These are phyloP conservation scores for Thymelicus acteon DNA, from an alignment of 2,888 invertebrate species.

Conservation along the genomic window DNA sequence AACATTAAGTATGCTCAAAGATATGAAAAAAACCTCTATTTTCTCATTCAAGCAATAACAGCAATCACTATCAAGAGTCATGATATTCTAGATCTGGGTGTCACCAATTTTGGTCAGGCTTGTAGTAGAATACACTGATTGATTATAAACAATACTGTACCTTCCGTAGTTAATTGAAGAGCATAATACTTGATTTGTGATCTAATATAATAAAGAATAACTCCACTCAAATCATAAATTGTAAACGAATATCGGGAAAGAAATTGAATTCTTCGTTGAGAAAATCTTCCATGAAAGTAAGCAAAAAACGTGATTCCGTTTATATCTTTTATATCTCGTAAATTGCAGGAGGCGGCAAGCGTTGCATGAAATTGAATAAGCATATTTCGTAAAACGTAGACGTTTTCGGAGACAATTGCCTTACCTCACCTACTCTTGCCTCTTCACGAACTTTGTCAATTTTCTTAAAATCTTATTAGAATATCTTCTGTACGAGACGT, in stretches of 20 bases:
- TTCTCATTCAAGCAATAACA: too few species aligned
- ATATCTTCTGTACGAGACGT: slow-evolving; percentile 60
- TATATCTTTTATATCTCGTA: slow-evolving; percentile 85
- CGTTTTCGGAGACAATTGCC: slow-evolving; percentile 85
- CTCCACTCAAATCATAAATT: slow-evolving; percentile 45
- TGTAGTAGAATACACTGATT: too few species aligned
- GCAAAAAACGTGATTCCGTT: slow-evolving; percentile 85
- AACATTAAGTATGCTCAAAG: neutral
- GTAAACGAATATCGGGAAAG: slow-evolving; percentile 55
- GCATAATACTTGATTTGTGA: slow-evolving; percentile 23
- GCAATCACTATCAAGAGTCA: too few species aligned
- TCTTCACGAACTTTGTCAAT: slow-evolving; percentile 84
- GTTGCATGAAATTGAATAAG: slow-evolving; percentile 86
- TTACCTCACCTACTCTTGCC: slow-evolving; percentile 84
- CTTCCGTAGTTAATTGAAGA: neutral
- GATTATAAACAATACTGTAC: too few species aligned
- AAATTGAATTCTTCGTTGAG: slow-evolving; percentile 83
- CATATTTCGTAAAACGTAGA: slow-evolving; percentile 85
- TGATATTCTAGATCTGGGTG: too few species aligned
- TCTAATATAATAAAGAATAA: slow-evolving; percentile 29
- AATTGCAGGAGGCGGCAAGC: slow-evolving; percentile 85
- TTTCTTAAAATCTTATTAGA: slow-evolving; percentile 81
- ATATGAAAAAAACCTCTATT: neutral
- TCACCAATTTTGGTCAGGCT: too few species aligned
- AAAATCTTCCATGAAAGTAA: slow-evolving; percentile 84